A percentile compares a stretch with the other conserved stretches of the same genome.
Conservation (phyloP, 2,888 invertebrate species). For the Dynastes tityus region DNA sequence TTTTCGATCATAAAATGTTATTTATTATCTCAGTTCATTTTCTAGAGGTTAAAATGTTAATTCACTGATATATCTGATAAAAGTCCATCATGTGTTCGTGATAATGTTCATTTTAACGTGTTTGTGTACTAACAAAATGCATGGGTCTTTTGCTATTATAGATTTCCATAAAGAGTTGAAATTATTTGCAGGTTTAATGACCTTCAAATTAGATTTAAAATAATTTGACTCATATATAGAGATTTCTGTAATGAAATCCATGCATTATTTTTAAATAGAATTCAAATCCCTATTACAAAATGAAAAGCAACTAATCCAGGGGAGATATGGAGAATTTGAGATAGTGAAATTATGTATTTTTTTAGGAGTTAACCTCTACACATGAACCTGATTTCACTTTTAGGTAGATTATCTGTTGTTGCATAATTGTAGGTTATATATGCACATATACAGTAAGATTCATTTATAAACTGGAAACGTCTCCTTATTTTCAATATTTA, state of each 20-base stretch:
- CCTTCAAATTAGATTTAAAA: too few species aligned
- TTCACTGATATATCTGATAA: constrained; percentile 39
- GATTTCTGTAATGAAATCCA: too few species aligned
- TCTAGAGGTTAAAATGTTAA: constrained; percentile 46
- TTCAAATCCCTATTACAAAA: neutral
- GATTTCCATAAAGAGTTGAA: too few species aligned
- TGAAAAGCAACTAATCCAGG: neutral
- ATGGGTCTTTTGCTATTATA: neutral
- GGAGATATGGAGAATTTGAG: neutral
- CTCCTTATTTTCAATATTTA: neutral
- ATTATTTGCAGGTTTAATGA: too few species aligned
- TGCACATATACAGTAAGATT: neutral
- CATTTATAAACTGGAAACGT: neutral
- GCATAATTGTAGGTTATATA: constrained; percentile 16
- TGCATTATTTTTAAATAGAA: too few species aligned
- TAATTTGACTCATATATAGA: too few species aligned
- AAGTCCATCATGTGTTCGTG: constrained; percentile 10
- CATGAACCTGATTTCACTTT: constrained; percentile 29
- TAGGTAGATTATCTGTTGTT: constrained; percentile 15
- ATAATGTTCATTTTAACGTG: constrained; percentile 9
- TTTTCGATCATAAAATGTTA: constrained; percentile 12
- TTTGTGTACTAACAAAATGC: neutral
- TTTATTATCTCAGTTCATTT: constrained; percentile 28
- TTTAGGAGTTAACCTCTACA: constrained; percentile 15
- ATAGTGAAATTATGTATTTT: constrained; percentile 10